Conservation (phyloP, 2,888 invertebrate species). For the Campaea margaritaria region DNA sequence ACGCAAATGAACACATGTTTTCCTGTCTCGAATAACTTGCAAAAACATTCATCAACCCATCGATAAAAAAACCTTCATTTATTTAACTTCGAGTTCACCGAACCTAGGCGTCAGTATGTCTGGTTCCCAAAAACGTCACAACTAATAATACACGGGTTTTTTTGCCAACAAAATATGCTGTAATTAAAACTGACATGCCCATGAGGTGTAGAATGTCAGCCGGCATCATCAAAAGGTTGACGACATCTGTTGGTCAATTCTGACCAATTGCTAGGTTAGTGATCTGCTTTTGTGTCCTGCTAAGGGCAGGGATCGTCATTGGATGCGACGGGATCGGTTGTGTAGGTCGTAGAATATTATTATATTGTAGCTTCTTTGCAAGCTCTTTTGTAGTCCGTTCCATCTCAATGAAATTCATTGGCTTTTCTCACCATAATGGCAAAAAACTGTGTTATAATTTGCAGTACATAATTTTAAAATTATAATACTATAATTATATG, state of each 20-base stretch:
- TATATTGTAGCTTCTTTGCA: too few species aligned
- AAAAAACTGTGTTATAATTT: too few species aligned
- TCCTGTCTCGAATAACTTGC: slow-evolving; percentile 14
- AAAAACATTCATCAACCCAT: slow-evolving; percentile 22
- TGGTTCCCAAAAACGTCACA: slow-evolving; percentile 38
- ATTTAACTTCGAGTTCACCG: slow-evolving; percentile 42
- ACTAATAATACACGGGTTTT: slow-evolving; percentile 49
- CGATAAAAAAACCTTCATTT: slow-evolving; percentile 36
- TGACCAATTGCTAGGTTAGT: slow-evolving; percentile 57
- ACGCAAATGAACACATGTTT: slow-evolving; percentile 20
- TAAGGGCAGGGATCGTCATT: slow-evolving; percentile 1
- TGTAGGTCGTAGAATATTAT: too few species aligned
- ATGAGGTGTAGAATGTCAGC: slow-evolving; percentile 47
- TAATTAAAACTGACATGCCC: slow-evolving; percentile 53
- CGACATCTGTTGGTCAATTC: slow-evolving; percentile 45
- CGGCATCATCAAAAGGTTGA: slow-evolving; percentile 46
- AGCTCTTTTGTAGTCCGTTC: too few species aligned
- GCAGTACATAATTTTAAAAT: too few species aligned
- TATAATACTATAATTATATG: too few species aligned
- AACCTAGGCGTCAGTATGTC: slow-evolving; percentile 52
- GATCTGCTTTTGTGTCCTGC: slow-evolving; percentile 44
- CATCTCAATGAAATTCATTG: too few species aligned
- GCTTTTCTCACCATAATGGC: too few species aligned
- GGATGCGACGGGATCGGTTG: too few species aligned
- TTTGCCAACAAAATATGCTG: slow-evolving; percentile 49